phyloP scores from a whole-genome alignment of 2,797 vertebrate species.

The Salarias fasciatus region DNA sequence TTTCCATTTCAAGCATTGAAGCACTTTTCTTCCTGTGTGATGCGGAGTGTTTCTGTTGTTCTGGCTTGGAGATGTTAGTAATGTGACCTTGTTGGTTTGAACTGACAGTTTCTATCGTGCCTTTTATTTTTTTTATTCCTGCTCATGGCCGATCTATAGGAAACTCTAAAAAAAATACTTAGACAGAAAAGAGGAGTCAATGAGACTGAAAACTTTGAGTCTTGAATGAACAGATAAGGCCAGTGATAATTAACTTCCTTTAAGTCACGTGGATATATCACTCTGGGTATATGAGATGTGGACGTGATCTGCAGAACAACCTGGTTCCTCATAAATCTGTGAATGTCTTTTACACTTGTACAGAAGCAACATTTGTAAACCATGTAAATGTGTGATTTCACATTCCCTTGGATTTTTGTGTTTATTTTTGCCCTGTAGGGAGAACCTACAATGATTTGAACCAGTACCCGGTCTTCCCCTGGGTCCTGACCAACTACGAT shows the following conservation, averaged over 20 bases:
- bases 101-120: not conserved
- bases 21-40: not conserved
- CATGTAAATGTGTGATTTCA: too few species aligned
- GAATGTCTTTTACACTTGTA: not conserved
- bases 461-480: constrained; percentile 97
- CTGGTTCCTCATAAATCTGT: not conserved
- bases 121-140: not conserved
- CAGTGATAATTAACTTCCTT: too few species aligned
- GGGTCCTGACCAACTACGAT: constrained; percentile 98
- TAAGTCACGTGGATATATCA: too few species aligned
- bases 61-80: not conserved
- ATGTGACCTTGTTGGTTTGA: constrained; percentile 7
- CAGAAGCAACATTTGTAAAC: too few species aligned
- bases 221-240: too few species aligned
- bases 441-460: constrained; percentile 98
- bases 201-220: too few species aligned
- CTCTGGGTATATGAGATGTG: too few species aligned
- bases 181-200: constrained; percentile 21
- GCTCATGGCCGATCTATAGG: not conserved
- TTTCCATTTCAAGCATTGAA: too few species aligned
- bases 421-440: constrained; percentile 75
- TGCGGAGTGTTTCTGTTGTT: not conserved
- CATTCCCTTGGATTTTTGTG: too few species aligned
- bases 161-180: constrained; percentile 8
- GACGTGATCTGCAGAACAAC: not conserved